Evolutionary conservation across 2,888 invertebrate genomes (phyloP), one percentile per base, ranked within the genome.

Genomic region (Standfussiana lucernea): DNA sequence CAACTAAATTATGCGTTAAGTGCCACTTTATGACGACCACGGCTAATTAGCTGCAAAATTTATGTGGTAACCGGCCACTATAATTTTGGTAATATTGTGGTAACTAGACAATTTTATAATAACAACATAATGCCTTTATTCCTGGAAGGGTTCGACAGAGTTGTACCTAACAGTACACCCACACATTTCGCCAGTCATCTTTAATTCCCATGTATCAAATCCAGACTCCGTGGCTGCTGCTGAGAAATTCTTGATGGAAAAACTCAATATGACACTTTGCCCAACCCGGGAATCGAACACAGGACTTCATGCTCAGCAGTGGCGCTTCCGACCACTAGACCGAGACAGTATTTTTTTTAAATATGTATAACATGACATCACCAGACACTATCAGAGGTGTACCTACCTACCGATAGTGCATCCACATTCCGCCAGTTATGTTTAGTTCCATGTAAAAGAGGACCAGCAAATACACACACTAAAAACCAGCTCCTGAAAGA

Each of bases 31-130:
- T 2, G 21, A 15, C 5, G 6, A 59, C 79, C 79, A 35, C 59
- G 59, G 13, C 15, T 50, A 70, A 79, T 61, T 67, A 56, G 32
- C 32, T 42, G 32, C 13, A 15, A 32, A 37, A 59, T 59, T 70
- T 13, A 2, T 24, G 8, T 47, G 8, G 11, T 61, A 61, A 0
- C 15, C 7, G n/a, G 2, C 10, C 11, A n/a, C n/a, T n/a, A n/a
- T 15, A 24, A n/a, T 37, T 79, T 56, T 37, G 1, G 11, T 21
- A 13, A 45, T 37, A 13, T 42, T 45, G n/a, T 21, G 32, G 37
- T 68, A 5, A 40, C 28, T 13, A 13, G 35, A 15, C 11, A 61
- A 24, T 32, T 32, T 35, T 32, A 24, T 24, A 61, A 35, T 56
- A 32, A 28, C 56, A 56, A n/a, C 13, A 56, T 56, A n/a, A 56